A percentile compares a stretch with the other conserved stretches of the same genome.
Evolutionary conservation across 2,113 vertebrate genomes (phyloP).

Genomic region (Larimichthys crocea): DNA sequence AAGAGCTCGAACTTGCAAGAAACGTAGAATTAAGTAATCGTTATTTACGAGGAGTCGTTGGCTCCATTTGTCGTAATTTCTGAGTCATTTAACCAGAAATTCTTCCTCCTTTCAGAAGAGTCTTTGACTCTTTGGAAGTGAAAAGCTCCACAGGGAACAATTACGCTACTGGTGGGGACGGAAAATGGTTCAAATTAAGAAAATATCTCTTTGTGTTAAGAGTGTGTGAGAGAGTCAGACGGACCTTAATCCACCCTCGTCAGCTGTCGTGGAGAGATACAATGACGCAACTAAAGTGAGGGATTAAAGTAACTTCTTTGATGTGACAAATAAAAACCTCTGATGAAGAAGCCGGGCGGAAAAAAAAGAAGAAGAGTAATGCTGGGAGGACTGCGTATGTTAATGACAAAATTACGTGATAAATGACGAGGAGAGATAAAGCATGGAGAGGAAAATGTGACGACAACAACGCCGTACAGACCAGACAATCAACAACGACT

Average conservation of each 20-base stretch:
- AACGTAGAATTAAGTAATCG: not conserved
- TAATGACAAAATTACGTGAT: conserved; percentile 34
- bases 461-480: not conserved
- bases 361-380: not conserved
- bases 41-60: not conserved
- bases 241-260: not conserved
- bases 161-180: conserved; percentile 11
- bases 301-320: conserved; percentile 34
- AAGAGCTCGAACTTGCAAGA: not conserved
- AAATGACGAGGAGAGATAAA: conserved; percentile 32
- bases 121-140: not conserved
- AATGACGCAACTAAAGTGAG: conserved; percentile 19
- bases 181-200: conserved; percentile 47
- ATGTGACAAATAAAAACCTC: conserved; percentile 27
- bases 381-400: not conserved
- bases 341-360: not conserved
- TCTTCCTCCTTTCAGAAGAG: not conserved
- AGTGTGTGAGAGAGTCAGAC: conserved; percentile 1
- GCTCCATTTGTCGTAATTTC: conserved; percentile 11
- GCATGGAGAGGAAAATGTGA: conserved; percentile 30
- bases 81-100: conserved; percentile 15
- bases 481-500: not conserved
- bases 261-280: not conserved
- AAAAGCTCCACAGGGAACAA: not conserved
- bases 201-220: not conserved